Conservation (phyloP, 2,797 vertebrate species). For the Sebastes vulpes region DNA sequence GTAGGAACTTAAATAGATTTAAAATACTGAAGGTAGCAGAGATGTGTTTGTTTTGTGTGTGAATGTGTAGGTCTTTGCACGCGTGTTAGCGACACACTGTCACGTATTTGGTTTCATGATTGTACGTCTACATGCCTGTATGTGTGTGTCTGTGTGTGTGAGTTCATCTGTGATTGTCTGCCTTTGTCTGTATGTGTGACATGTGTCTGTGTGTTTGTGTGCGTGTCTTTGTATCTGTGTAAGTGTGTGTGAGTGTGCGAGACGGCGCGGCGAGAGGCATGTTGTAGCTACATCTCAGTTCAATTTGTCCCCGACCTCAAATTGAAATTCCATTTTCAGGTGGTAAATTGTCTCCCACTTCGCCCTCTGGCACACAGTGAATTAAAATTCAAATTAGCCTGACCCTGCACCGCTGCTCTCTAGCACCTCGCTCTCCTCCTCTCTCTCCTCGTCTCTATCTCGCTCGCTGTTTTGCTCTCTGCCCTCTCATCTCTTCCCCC, state of each 20-base stretch:
- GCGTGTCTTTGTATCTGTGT: not conserved
- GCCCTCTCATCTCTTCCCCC: constrained; percentile 77
- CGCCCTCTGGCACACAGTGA: constrained; percentile 85
- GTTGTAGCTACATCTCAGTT: constrained; percentile 86
- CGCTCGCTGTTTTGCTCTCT: constrained; percentile 67
- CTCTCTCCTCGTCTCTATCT: constrained; percentile 58
- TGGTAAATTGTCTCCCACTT: constrained; percentile 87
- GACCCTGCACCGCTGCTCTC: constrained; percentile 81
- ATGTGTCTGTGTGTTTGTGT: constrained; percentile 1
- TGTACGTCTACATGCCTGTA: not conserved
- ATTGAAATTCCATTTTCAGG: constrained; percentile 87
- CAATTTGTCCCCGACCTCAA: constrained; percentile 86
- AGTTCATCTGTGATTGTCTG: constrained; percentile 22
- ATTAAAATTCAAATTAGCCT: constrained; percentile 88
- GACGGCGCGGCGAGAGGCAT: constrained; percentile 61
- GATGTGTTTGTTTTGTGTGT: not conserved
- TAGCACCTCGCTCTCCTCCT: constrained; percentile 68
- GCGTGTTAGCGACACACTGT: not conserved
- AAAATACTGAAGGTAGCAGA: not conserved
- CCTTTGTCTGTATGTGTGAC: constrained; percentile 34
- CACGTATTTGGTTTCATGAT: not conserved
- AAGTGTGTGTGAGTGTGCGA: constrained; percentile 17
- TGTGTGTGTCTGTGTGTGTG: not conserved
- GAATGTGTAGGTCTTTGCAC: not conserved
- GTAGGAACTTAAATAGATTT: not conserved